Evolutionary conservation across 2,888 invertebrate species (phyloP).

Genomic region (Xanthia icteritia): DNA sequence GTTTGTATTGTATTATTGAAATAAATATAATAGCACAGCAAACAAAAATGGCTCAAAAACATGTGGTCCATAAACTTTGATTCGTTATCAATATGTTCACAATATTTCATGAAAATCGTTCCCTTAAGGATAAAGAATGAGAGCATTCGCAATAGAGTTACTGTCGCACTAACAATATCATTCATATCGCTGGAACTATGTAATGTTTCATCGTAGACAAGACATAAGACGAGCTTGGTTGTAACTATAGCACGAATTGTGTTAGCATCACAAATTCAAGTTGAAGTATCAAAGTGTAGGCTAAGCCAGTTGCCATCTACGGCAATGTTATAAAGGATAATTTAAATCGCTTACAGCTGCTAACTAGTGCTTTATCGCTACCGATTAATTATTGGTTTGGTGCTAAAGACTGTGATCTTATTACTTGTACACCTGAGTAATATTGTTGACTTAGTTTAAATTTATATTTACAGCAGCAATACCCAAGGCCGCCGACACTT

Average conservation of each 20-base stretch:
- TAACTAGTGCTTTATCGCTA: constrained; percentile 70
- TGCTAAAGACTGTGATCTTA: constrained; percentile 64
- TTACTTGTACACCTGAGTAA: constrained; percentile 42
- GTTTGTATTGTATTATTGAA: neutral
- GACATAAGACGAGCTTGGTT: neutral
- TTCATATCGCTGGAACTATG: neutral
- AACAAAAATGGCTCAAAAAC: neutral
- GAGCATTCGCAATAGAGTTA: neutral
- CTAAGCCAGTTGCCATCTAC: constrained; percentile 63
- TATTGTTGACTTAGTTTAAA: constrained; percentile 21
- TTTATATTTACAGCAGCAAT: neutral
- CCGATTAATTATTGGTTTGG: constrained; percentile 73
- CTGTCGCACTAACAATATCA: constrained; percentile 1
- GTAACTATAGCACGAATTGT: neutral
- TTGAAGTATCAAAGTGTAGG: constrained; percentile 40
- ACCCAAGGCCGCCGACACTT: constrained; percentile 47
- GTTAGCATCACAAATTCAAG: constrained; percentile 49
- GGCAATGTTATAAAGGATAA: constrained; percentile 63
- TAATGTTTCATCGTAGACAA: neutral
- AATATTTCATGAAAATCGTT: constrained; percentile 7
- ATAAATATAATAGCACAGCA: neutral
- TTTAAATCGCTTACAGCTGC: constrained; percentile 70
- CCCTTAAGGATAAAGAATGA: neutral
- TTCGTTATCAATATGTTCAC: constrained; percentile 1
- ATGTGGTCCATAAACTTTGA: neutral